phyloP scores from a whole-genome alignment of 2,888 invertebrate genomes.

The Nebria brevicollis region DNA sequence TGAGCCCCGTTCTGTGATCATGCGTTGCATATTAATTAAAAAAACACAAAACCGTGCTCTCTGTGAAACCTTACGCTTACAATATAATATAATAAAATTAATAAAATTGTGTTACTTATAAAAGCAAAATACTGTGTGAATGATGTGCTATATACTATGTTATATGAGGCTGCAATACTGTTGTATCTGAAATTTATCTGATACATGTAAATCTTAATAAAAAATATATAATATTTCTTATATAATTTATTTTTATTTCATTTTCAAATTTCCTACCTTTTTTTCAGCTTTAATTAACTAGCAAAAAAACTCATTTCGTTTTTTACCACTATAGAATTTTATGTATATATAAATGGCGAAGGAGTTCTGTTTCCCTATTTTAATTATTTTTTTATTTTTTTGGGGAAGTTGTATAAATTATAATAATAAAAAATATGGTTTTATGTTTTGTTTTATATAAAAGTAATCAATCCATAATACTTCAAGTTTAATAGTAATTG shows the following conservation, averaged over 20 bases:
- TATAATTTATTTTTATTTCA: slow-evolving; percentile 11
- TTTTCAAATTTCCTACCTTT: not conserved
- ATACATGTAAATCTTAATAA: slow-evolving; percentile 45
- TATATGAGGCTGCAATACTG: slow-evolving; percentile 44
- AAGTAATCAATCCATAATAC: too few relatives aligned
- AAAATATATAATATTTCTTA: slow-evolving; percentile 41
- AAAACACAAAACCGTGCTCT: slow-evolving; percentile 50
- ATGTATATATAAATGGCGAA: too few relatives aligned
- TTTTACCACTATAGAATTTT: too few relatives aligned
- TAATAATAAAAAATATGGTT: too few relatives aligned
- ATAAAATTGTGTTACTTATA: slow-evolving; percentile 53
- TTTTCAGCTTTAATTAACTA: too few relatives aligned
- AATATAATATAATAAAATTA: slow-evolving; percentile 56
- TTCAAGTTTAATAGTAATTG: too few relatives aligned
- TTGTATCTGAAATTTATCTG: slow-evolving; percentile 44
- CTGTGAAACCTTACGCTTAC: slow-evolving; percentile 59
- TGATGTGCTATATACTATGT: slow-evolving; percentile 41
- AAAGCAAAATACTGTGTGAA: slow-evolving; percentile 47
- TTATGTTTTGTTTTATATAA: too few relatives aligned
- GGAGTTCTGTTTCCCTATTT: too few relatives aligned
- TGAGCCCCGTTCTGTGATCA: slow-evolving; percentile 41
- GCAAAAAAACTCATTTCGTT: too few relatives aligned
- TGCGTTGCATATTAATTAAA: slow-evolving; percentile 17
- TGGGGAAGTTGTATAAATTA: too few relatives aligned
- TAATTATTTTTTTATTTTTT: too few relatives aligned